Evolutionary conservation across 2,888 invertebrate species (phyloP), one percentile per base, ranked within the genome.

Genomic region (Brassicogethes aeneus): DNA sequence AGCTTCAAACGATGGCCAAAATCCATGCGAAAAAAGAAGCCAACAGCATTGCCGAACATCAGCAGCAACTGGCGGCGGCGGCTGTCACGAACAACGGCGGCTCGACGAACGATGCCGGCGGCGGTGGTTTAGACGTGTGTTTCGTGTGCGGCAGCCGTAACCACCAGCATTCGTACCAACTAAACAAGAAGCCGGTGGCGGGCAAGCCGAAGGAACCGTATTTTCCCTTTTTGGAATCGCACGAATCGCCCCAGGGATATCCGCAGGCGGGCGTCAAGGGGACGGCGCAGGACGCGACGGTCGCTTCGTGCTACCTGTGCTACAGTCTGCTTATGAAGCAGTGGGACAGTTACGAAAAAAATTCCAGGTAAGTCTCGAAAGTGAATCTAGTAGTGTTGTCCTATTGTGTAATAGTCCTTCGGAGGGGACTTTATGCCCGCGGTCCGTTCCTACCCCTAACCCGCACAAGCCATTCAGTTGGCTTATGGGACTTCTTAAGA

Each of bases 171-270:
- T 71, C 74, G 37, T 76, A 72, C 58, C 73, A 75, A 56, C 58
- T 84, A 37, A 72, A 78, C 48, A 77, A 80, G 35, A 82, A 82
- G 62, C 79, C 80, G 45, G 78, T 79, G 55, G 74, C 78, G 40
- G 80, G 79, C 54, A 76, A 80, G 49, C 74, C 82, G 30, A 73
- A 77, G 41, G 87, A 88, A 65, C 83, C 93, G 7, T 89, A 87
- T 68, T 94, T 93, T 70, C 91, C 93, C 36, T 94, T 94, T 70
- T 73, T 94, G 61, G 89, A 89, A 56, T 82, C 85, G 13, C 93
- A 93, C 70, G 85, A 89, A 49, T 82, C 90, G 10, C 93, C 94
- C 0, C 71, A 74, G 41, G 85, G 85, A n/a, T 85, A 85, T 61
- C 32, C 10, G 32, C 5, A 7, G 23, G 70, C 77, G 34, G 69